Conservation (phyloP, 2,888 invertebrate species). For the Lochmaea crataegi region DNA sequence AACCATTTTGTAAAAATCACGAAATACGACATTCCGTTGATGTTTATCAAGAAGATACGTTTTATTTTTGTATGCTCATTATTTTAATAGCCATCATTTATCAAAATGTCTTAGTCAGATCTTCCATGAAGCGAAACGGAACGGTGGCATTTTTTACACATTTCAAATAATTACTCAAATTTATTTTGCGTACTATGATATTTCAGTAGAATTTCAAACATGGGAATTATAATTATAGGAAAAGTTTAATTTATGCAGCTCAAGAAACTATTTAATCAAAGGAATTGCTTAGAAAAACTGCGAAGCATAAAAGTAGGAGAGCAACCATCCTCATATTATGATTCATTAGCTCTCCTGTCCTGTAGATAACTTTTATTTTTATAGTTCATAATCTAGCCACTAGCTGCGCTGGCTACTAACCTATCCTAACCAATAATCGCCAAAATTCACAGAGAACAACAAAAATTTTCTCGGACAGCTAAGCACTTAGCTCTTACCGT, state of each 20-base stretch:
- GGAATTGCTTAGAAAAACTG: too few relatives aligned
- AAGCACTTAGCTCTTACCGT: too few relatives aligned
- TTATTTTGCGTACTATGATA: constrained; percentile 8
- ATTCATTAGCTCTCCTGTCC: too few relatives aligned
- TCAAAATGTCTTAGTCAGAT: constrained; percentile 45
- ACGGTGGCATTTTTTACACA: constrained; percentile 31
- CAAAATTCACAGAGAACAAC: too few relatives aligned
- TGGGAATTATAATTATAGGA: constrained; percentile 3
- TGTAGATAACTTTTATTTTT: too few relatives aligned
- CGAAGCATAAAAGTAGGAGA: too few relatives aligned
- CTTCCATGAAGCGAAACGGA: constrained; percentile 35
- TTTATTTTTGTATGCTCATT: constrained; percentile 55
- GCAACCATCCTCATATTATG: too few relatives aligned
- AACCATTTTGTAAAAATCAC: constrained; percentile 44
- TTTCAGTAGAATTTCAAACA: background rate
- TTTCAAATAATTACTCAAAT: constrained; percentile 30
- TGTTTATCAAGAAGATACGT: constrained; percentile 45
- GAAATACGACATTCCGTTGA: constrained; percentile 38
- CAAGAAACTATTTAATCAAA: background rate
- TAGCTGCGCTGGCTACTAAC: too few relatives aligned
- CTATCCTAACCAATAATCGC: too few relatives aligned
- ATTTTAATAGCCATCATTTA: constrained; percentile 53
- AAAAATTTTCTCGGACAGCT: too few relatives aligned
- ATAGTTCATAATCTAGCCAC: too few relatives aligned
- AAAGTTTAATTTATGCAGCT: background rate